A percentile compares a stretch with the other conserved stretches of the same genome.
Evolutionary conservation across 2,113 vertebrate species (phyloP).

Genomic region (Micronisus gabar): DNA sequence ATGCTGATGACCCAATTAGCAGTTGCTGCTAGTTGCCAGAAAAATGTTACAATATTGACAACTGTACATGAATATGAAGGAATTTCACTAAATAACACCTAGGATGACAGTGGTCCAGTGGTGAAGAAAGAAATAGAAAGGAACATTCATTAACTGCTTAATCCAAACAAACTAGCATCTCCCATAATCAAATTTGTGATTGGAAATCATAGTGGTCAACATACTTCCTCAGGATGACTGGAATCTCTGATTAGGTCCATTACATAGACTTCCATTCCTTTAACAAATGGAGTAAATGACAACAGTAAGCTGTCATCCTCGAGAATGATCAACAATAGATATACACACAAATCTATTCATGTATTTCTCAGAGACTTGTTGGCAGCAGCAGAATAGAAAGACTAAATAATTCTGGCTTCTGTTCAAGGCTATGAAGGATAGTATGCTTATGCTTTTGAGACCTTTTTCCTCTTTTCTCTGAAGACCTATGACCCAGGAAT

Average conservation of each 20-base stretch:
- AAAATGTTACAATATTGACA: background rate
- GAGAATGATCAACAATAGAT: background rate
- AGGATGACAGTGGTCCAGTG: background rate
- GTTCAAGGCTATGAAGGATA: background rate
- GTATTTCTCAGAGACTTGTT: background rate
- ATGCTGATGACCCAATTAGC: background rate
- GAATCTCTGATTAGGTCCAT: background rate
- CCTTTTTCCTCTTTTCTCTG: background rate
- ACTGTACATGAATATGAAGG: background rate
- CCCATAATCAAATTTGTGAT: background rate
- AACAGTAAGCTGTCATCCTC: background rate
- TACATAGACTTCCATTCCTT: background rate
- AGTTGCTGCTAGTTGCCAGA: background rate
- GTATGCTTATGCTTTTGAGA: background rate
- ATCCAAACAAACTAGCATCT: background rate
- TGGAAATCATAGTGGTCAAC: background rate
- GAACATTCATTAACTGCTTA: background rate
- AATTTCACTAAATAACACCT: background rate
- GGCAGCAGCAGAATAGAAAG: background rate
- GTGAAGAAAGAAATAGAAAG: background rate
- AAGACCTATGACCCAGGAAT: background rate
- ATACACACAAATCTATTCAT: background rate
- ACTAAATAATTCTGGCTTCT: background rate
- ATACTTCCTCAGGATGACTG: background rate
- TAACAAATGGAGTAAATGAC: background rate